Conservation (phyloP, 2,797 vertebrate genomes). For the Anomalospiza imberbis region DNA sequence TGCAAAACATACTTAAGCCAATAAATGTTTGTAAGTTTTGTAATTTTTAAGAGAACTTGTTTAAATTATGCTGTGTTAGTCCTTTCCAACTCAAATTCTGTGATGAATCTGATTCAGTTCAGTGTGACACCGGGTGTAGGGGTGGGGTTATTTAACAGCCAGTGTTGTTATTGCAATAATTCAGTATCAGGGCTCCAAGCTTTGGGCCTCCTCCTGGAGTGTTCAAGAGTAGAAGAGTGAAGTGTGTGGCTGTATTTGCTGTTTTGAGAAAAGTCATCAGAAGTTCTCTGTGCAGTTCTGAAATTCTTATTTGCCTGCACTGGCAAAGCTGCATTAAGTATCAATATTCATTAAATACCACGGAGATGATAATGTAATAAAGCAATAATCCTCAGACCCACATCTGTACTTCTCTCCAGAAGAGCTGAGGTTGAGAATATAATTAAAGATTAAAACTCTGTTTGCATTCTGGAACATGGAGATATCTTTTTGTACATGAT, state of each 20-base stretch:
- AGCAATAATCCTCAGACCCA: constrained; percentile 77
- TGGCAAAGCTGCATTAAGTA: constrained; percentile 73
- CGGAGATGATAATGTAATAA: constrained; percentile 80
- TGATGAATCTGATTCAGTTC: neutral
- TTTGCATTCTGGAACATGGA: constrained; percentile 78
- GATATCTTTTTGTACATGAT: constrained; percentile 68
- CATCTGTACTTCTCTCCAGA: constrained; percentile 64
- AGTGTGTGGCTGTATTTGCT: neutral
- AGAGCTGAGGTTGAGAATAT: constrained; percentile 77
- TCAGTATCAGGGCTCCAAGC: neutral
- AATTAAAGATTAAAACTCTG: constrained; percentile 85
- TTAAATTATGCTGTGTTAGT: neutral
- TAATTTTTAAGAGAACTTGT: neutral
- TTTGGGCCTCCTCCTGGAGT: neutral
- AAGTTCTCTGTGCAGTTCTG: constrained; percentile 48
- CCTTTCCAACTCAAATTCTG: neutral
- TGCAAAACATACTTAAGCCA: neutral
- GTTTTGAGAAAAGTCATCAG: constrained; percentile 31
- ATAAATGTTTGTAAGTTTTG: neutral
- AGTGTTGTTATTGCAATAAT: neutral
- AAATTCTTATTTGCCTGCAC: constrained; percentile 51
- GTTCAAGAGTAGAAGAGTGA: neutral
- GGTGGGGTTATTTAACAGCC: neutral
- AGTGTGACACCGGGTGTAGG: neutral
- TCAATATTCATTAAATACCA: constrained; percentile 81